phyloP scores from a whole-genome alignment of 2,888 invertebrate species.

The Leptinotarsa juncta region DNA sequence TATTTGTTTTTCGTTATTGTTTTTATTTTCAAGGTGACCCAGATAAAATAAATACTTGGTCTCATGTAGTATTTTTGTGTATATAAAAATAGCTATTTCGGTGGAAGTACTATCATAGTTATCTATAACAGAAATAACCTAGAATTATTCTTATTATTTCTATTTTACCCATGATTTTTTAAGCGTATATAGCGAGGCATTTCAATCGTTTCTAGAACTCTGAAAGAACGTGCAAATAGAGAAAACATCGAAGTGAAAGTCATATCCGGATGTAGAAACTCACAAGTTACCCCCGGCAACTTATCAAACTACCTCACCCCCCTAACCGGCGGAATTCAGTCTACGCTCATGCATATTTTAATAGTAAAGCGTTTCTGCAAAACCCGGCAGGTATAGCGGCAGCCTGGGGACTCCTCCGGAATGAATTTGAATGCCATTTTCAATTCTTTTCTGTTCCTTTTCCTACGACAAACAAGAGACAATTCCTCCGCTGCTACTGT shows the following conservation, averaged over 20 bases:
- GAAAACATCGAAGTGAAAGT: not conserved
- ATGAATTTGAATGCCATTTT: slow-evolving; percentile 59
- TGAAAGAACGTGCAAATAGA: not conserved
- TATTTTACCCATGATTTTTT: too few species aligned
- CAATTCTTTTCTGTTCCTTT: slow-evolving; percentile 45
- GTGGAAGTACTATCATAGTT: too few species aligned
- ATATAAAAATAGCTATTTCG: too few species aligned
- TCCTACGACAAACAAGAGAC: slow-evolving; percentile 43
- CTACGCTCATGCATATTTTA: slow-evolving; percentile 40
- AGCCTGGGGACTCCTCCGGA: slow-evolving; percentile 52
- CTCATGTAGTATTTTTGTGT: too few species aligned
- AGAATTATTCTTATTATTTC: too few species aligned
- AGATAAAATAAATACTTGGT: too few species aligned
- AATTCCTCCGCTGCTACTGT: slow-evolving; percentile 28
- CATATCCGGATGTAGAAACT: slow-evolving; percentile 14
- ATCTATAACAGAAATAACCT: too few species aligned
- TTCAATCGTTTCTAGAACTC: not conserved
- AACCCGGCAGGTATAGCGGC: slow-evolving; percentile 50
- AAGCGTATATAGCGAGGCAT: not conserved
- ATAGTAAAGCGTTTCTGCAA: slow-evolving; percentile 34
- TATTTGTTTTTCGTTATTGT: too few species aligned
- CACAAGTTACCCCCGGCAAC: slow-evolving; percentile 6
- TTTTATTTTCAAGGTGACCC: too few species aligned
- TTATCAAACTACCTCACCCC: slow-evolving; percentile 4
- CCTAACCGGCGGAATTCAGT: slow-evolving; percentile 30